These are phyloP conservation scores for Drosophila mercatorum DNA, from an alignment of 2,888 invertebrate species.

Conservation along the genomic window DNA sequence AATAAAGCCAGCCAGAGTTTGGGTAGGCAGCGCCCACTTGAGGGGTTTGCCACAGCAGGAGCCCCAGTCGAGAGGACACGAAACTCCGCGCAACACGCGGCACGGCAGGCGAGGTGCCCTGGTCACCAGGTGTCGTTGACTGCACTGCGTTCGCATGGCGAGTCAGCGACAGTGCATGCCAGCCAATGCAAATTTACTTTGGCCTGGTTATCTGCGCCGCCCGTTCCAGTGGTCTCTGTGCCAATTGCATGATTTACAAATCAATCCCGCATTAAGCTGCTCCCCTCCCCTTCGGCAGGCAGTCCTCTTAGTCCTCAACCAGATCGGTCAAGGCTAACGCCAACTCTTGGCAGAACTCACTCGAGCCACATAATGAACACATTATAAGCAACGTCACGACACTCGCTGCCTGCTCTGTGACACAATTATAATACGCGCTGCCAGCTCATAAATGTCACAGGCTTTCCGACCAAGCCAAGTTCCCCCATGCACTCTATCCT, in stretches of 20 bases:
- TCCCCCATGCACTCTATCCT: not conserved
- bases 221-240: slow-evolving; percentile 10
- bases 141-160: slow-evolving; percentile 39
- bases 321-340: slow-evolving; percentile 54
- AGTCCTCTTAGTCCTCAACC: not conserved
- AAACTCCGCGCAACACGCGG: slow-evolving; percentile 25
- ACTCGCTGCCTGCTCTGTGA: not conserved
- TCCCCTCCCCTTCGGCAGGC: slow-evolving; percentile 37
- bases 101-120: not conserved
- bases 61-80: slow-evolving; percentile 13
- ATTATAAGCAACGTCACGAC: not conserved
- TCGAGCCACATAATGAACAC: not conserved
- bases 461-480: not conserved
- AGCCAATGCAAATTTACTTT: slow-evolving; percentile 33
- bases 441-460: slow-evolving; percentile 3
- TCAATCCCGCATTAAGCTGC: slow-evolving; percentile 27
- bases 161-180: not conserved
- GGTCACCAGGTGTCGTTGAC: slow-evolving; percentile 49
- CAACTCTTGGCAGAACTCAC: slow-evolving; percentile 59
- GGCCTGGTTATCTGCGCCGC: slow-evolving; percentile 29
- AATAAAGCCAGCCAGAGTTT: slow-evolving; percentile 66
- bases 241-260: slow-evolving; percentile 35
- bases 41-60: slow-evolving; percentile 9
- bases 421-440: slow-evolving; percentile 9
- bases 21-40: slow-evolving; percentile 6